Evolutionary conservation across 2,797 vertebrate genomes (phyloP), one percentile per base, ranked within the genome.

Genomic region (Petrocephalus sullivani): DNA sequence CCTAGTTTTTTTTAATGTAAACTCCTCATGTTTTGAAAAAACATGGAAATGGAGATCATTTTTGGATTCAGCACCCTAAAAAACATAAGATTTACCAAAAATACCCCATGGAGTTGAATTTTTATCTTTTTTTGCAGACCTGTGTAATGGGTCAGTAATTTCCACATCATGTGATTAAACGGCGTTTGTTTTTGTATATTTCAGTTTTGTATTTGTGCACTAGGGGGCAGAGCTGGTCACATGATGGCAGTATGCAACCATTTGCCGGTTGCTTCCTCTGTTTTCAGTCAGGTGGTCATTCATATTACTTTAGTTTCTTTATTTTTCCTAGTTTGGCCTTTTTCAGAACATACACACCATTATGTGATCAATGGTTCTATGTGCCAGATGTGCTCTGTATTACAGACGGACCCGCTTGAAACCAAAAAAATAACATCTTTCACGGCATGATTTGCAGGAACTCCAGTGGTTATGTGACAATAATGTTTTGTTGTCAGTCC

Each of bases 401-500:
- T 78, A 78, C 37, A 46, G 71, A 78, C 49, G 71, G 37, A 46
- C 41, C 5, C 71, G 41, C 71, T 78, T 78, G 71, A 78, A 41
- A 78, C 71, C 46, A 23, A 28, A 12, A 54, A 19, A 2, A 23
- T 9, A 41, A 5, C 3, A 46, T 56, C 19, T 53, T 56, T 64
- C 33, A 60, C 46, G 2, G 49, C 23, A 9, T 46, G 28, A 28
- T 64, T 64, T 49, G 9, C 37, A 53, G 81, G 85, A 61, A 46
- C 37, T 14, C 16, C 16, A 23, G n/a, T 87, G 58, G 58, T 67
- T 61, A 87, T 67, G 57, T 23, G 46, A 88, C 82, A 86, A 75
- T 88, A 54, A 51, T 67, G 82, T 85, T 88, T 88, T 88, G 82
- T 71, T 57, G 60, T 53, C 82, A 54, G 14, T 75, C 23, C 33